phyloP scores from a whole-genome alignment of 2,888 invertebrate genomes.

The Melikaiella ostensackeni region DNA sequence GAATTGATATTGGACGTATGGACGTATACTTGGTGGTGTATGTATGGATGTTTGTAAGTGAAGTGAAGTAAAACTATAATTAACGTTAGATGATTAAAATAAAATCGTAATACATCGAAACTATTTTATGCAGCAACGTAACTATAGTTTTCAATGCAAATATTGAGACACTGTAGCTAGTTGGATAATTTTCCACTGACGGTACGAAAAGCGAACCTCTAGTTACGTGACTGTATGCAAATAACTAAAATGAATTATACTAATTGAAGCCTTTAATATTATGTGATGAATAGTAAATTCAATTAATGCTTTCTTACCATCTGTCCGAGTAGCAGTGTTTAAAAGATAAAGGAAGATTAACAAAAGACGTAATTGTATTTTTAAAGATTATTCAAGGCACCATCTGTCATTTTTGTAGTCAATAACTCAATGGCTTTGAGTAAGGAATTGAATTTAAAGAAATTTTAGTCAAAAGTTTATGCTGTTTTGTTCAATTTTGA shows the following conservation, averaged over 20 bases:
- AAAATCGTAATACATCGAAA: conserved; percentile 22
- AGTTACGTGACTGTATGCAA: conserved; percentile 43
- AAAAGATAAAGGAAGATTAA: conserved; percentile 36
- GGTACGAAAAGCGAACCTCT: neutral
- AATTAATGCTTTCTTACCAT: conserved; percentile 75
- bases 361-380: neutral
- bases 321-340: conserved; percentile 74
- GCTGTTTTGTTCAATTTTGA: neutral
- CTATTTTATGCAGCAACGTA: conserved; percentile 7
- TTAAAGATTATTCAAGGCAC: neutral
- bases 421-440: neutral
- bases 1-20: conserved; percentile 16
- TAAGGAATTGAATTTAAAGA: neutral
- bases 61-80: conserved; percentile 57
- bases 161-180: neutral
- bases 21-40: conserved; percentile 28
- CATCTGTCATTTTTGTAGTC: neutral
- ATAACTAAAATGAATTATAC: conserved; percentile 60
- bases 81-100: conserved; percentile 46
- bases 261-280: conserved; percentile 70
- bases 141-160: conserved; percentile 1
- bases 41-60: conserved; percentile 25
- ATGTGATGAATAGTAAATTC: conserved; percentile 68
- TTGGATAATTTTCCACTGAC: neutral
- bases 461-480: neutral